Conservation (phyloP, 2,888 invertebrate genomes). For the Busseola fusca region DNA sequence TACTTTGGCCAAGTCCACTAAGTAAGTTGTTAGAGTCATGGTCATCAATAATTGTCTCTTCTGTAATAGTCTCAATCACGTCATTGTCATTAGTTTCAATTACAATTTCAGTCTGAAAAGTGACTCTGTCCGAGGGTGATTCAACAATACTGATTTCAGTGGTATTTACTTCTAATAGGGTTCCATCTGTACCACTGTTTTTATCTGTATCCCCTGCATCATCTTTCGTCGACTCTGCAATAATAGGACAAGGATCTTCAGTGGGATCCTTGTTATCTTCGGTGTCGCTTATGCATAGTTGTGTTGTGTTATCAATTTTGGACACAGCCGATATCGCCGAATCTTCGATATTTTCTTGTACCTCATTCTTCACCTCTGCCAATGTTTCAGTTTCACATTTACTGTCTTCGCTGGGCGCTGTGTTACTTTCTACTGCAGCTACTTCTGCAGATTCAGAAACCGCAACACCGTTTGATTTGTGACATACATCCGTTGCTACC, state of each 20-base stretch:
- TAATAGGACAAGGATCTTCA: constrained; percentile 12
- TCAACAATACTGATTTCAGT: constrained; percentile 65
- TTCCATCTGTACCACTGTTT: constrained; percentile 25
- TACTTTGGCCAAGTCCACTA: constrained; percentile 79
- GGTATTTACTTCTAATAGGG: constrained; percentile 45
- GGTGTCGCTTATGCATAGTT: constrained; percentile 16
- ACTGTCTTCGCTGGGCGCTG: constrained; percentile 41
- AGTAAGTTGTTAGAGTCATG: constrained; percentile 74
- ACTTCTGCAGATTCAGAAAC: constrained; percentile 64
- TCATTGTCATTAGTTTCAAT: constrained; percentile 80
- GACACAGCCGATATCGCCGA: constrained; percentile 22
- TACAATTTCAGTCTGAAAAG: constrained; percentile 83
- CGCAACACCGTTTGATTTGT: constrained; percentile 81
- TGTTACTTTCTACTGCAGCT: constrained; percentile 47
- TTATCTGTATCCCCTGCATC: constrained; percentile 20
- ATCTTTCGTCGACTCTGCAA: constrained; percentile 50
- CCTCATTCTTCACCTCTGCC: constrained; percentile 30
- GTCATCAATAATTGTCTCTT: constrained; percentile 61
- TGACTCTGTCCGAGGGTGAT: constrained; percentile 67
- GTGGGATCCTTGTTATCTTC: constrained; percentile 18
- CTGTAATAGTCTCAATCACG: constrained; percentile 61
- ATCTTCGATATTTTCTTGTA: constrained; percentile 35
- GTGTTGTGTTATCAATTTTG: constrained; percentile 37
- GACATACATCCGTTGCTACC: constrained; percentile 73
- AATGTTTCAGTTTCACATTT: constrained; percentile 43